phyloP scores from a whole-genome alignment of 2,888 invertebrate genomes.

The Panorpa germanica region DNA sequence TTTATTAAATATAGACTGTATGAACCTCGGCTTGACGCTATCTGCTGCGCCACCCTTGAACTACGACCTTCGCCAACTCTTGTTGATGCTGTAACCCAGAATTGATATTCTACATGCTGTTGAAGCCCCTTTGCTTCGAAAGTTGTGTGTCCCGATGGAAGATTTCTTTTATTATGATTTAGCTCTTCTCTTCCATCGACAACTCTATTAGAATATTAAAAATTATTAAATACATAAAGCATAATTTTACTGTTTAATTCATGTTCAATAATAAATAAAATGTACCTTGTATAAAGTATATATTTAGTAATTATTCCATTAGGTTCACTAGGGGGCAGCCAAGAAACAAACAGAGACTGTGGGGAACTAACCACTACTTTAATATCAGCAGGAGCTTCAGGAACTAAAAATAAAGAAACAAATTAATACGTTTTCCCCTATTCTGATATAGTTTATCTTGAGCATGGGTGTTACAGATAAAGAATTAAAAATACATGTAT shows the following conservation, averaged over 20 bases:
- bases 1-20: slow-evolving; percentile 5
- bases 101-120: slow-evolving; percentile 53
- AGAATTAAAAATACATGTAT: no score
- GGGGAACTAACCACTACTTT: slow-evolving; percentile 60
- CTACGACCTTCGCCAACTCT: slow-evolving; percentile 60
- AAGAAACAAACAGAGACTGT: slow-evolving; percentile 55
- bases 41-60: slow-evolving; percentile 44
- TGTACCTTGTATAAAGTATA: slow-evolving; percentile 47
- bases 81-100: slow-evolving; percentile 62
- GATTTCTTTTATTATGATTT: slow-evolving; percentile 43
- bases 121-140: slow-evolving; percentile 49
- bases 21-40: slow-evolving; percentile 37
- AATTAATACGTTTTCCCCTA: slow-evolving; percentile 1
- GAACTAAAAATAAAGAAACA: slow-evolving; percentile 30
- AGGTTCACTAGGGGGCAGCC: slow-evolving; percentile 53
- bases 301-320: slow-evolving; percentile 64
- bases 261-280: slow-evolving; percentile 14
- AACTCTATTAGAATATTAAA: slow-evolving; percentile 22
- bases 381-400: slow-evolving; percentile 59
- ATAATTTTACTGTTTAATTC: slow-evolving; percentile 1
- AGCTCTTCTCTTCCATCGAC: slow-evolving; percentile 48
- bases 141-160: slow-evolving; percentile 40
- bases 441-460: background rate
- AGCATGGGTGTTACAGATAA: background rate
- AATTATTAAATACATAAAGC: no score